phyloP scores from a whole-genome alignment of 92 coral and sea anemone species.

The Ricordea florida region DNA sequence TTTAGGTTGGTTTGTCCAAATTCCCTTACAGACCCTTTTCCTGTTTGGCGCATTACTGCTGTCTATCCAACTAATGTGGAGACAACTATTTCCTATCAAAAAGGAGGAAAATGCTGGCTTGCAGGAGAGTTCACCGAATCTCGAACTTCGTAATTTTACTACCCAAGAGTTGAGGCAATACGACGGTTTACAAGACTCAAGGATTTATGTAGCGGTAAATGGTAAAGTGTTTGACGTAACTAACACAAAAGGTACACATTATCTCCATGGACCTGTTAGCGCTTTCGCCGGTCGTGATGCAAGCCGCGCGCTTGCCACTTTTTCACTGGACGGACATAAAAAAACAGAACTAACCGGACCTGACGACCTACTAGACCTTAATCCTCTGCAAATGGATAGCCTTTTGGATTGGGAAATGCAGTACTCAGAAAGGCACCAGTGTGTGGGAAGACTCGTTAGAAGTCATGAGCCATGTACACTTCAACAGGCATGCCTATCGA shows the following conservation, averaged over 20 bases:
- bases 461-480: slow-evolving; percentile 77
- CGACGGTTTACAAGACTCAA: slow-evolving; percentile 59
- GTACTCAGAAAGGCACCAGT: slow-evolving; percentile 74
- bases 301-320: slow-evolving; percentile 94
- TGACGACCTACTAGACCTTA: slow-evolving; percentile 85
- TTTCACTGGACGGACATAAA: slow-evolving; percentile 56
- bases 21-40: slow-evolving; percentile 65
- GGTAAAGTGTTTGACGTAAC: slow-evolving; percentile 91
- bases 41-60: slow-evolving; percentile 69
- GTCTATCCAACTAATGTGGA: slow-evolving; percentile 76
- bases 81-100: slow-evolving; percentile 42
- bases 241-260: slow-evolving; percentile 69
- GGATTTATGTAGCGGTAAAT: slow-evolving; percentile 88
- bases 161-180: slow-evolving; percentile 56
- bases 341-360: slow-evolving; percentile 29
- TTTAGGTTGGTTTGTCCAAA: slow-evolving; percentile 60
- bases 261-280: slow-evolving; percentile 73
- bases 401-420: slow-evolving; percentile 90
- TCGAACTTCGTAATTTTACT: slow-evolving; percentile 53
- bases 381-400: slow-evolving; percentile 81
- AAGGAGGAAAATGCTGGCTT: neutral
- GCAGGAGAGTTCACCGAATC: neutral
- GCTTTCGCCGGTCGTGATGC: slow-evolving; percentile 93
- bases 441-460: slow-evolving; percentile 83
- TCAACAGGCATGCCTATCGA: slow-evolving; percentile 59